A percentile compares a stretch with the other conserved stretches of the same genome.
Conservation (phyloP, 2,888 invertebrate species). For the Fragum whitleyi region DNA sequence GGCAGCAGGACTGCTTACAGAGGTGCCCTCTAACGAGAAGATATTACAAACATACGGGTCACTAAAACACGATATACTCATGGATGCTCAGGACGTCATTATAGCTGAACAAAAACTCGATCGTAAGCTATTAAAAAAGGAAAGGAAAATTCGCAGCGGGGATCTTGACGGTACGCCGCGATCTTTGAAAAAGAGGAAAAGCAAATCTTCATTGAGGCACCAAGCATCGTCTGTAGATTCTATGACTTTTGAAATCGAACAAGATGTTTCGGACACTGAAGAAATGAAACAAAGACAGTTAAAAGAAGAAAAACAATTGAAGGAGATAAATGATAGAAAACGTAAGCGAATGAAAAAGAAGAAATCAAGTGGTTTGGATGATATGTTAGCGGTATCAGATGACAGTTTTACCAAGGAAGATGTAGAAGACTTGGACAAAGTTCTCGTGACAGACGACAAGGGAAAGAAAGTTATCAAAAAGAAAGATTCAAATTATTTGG, state of each 20-base stretch:
- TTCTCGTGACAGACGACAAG: constrained; percentile 37
- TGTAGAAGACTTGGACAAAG: constrained; percentile 30
- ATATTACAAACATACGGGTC: constrained; percentile 42
- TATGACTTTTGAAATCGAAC: background rate
- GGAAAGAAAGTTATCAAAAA: constrained; percentile 34
- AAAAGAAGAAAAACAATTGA: background rate
- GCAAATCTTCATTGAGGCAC: constrained; percentile 2
- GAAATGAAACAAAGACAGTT: background rate
- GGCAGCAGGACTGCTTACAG: constrained; percentile 50
- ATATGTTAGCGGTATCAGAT: constrained; percentile 52
- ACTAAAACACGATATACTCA: constrained; percentile 41
- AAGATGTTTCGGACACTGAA: background rate
- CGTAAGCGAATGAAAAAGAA: constrained; percentile 36
- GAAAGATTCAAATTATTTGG: constrained; percentile 37
- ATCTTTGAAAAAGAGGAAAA: constrained; percentile 28
- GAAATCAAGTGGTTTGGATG: constrained; percentile 49
- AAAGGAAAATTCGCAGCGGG: constrained; percentile 34
- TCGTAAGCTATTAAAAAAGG: constrained; percentile 39
- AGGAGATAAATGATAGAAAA: constrained; percentile 23
- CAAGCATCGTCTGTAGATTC: background rate
- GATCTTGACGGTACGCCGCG: constrained; percentile 13
- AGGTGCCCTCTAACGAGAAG: constrained; percentile 47
- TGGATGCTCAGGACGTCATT: constrained; percentile 54
- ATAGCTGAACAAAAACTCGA: constrained; percentile 50
- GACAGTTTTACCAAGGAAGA: constrained; percentile 58